A percentile compares a stretch with the other conserved stretches of the same genome.
Conservation (phyloP, 2,888 invertebrate genomes). For the Caenorhabditis afra region DNA sequence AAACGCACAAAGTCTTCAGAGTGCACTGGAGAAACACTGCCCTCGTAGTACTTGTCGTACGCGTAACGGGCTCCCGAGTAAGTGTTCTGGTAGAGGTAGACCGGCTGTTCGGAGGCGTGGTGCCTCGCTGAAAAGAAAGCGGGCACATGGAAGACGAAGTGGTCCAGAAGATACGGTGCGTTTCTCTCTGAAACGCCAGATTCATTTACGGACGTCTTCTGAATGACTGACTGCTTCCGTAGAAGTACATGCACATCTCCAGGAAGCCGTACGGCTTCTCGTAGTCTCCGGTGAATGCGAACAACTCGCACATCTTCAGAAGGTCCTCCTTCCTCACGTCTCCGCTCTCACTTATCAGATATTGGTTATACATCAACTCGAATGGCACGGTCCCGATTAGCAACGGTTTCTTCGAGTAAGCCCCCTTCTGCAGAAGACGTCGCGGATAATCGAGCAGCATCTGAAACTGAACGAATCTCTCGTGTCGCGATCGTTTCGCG, state of each 20-base stretch:
- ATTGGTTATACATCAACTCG: constrained; percentile 15
- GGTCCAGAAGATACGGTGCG: constrained; percentile 5
- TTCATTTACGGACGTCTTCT: no score
- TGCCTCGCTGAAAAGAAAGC: background rate
- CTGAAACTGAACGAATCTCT: background rate
- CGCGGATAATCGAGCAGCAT: constrained; percentile 13
- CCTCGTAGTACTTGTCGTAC: background rate
- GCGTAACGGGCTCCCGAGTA: constrained; percentile 21
- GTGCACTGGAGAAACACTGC: constrained; percentile 12
- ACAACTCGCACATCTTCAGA: constrained; percentile 15
- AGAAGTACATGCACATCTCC: constrained; percentile 27
- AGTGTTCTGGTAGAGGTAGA: constrained; percentile 17
- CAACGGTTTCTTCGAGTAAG: constrained; percentile 1
- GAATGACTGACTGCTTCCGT: constrained; percentile 1
- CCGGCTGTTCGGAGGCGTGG: constrained; percentile 6
- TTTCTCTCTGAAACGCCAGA: constrained; percentile 5
- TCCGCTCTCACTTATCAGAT: constrained; percentile 5
- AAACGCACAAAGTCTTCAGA: constrained; percentile 40
- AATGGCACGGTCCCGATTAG: constrained; percentile 28
- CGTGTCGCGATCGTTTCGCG: no score
- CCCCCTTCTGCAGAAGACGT: constrained; percentile 3
- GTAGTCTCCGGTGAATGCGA: constrained; percentile 19
- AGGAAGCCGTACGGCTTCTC: constrained; percentile 21
- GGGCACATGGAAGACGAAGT: constrained; percentile 10
- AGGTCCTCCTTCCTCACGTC: background rate